Evolutionary conservation across 2,888 invertebrate species (phyloP).

Genomic region (Drosophila hawaiiensis): DNA sequence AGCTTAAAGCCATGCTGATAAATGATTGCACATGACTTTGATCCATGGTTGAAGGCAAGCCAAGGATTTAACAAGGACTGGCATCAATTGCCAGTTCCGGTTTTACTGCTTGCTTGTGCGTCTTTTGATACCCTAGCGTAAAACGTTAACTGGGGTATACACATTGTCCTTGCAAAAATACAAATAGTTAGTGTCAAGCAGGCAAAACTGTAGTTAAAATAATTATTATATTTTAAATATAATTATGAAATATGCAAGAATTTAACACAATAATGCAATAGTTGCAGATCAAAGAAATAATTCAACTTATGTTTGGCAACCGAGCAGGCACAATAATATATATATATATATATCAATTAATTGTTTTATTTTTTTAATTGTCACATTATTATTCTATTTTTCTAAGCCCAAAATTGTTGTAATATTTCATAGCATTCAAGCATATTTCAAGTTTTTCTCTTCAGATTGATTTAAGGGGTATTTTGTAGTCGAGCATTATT

Average conservation of each 20-base stretch:
- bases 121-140: constrained; percentile 22
- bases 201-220: neutral
- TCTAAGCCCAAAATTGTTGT: neutral
- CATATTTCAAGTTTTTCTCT: neutral
- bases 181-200: neutral
- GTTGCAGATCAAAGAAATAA: neutral
- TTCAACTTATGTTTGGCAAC: neutral
- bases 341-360: neutral
- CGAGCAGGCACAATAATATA: neutral
- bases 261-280: neutral
- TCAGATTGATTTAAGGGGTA: constrained; percentile 9
- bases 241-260: neutral
- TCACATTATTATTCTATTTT: neutral
- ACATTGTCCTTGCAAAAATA: neutral
- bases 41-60: constrained; percentile 21
- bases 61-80: constrained; percentile 32
- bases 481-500: neutral
- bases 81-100: constrained; percentile 35
- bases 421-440: no score
- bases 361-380: neutral
- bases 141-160: neutral
- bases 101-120: constrained; percentile 1
- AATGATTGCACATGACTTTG: constrained; percentile 49
- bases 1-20: constrained; percentile 38
- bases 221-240: neutral